Base-by-base conservation (phyloP, 2,888 invertebrate species). In the Ligdia adustata region DNA sequence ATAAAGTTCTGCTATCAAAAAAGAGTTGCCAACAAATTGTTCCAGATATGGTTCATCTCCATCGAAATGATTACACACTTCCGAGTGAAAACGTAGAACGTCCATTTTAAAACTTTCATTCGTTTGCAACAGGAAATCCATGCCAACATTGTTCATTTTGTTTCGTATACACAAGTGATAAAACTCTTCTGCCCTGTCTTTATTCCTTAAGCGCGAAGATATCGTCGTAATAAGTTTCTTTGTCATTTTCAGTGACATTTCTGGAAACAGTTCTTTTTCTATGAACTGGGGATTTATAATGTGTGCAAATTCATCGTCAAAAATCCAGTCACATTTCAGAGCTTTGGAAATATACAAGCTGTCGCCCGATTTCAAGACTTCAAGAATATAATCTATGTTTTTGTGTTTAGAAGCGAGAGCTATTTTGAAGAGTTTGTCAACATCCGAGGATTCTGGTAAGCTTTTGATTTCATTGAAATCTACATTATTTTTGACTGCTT, bases 211-310 rank as follows among this genome's bases (percentile, higher is more conserved):
- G 26, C 73, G 24, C 1, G 45, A 45, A 0, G 75, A 67, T 51
- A 79, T 62, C 0, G 60, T 55, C n/a, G 64, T 55, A 4, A 86
- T 52, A 11, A 79, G 53, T 44, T 82, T 83, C 27, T 66, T 73
- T 45, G 70, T 79, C 77, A 82, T 79, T 67, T 76, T 80, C 1
- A 50, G 34, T 1, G 86, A 78, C 79, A 84, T 82, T 0, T 45
- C 58, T 2, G 85, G 79, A 46, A 84, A 80, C 9, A 85, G 53
- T 27, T 79, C 60, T 0, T 60, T 29, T 12, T 80, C 69, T 2
- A 86, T 66, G 46, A 76, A 70, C 14, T 72, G 57, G 0, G 72
- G 62, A 45, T 79, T 77, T 9, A 82, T 71, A 1, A 74, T 28
- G 4, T 68, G 27, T 4, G 68, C 60, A 46, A 65, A 71, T 13